Conservation (phyloP, 2,888 invertebrate species). For the Folsomia manolachei region DNA sequence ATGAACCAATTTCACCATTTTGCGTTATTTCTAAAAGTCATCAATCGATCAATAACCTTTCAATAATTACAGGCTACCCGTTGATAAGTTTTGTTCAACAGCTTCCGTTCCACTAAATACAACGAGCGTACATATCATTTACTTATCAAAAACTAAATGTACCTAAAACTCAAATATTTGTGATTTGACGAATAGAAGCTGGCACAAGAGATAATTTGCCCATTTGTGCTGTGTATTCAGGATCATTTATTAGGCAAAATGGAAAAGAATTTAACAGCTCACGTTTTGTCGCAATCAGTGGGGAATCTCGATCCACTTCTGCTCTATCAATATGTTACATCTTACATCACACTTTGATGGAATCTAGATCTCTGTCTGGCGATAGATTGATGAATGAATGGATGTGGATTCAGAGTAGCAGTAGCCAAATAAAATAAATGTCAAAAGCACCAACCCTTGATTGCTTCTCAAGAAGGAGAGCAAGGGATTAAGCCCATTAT, state of each 20-base stretch:
- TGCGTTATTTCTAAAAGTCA: background rate
- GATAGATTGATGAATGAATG: background rate
- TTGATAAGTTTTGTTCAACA: background rate
- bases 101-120: background rate
- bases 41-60: background rate
- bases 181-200: background rate
- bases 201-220: background rate
- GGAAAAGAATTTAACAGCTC: background rate
- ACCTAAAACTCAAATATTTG: background rate
- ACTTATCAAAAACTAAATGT: background rate
- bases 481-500: background rate
- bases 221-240: background rate
- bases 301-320: background rate
- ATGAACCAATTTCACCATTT: background rate
- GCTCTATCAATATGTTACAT: background rate
- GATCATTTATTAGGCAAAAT: background rate
- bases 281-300: background rate
- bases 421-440: too few relatives aligned
- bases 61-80: background rate
- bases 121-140: too few relatives aligned
- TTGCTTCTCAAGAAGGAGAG: background rate
- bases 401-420: background rate
- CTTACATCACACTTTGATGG: background rate
- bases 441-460: background rate
- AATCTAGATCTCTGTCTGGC: background rate